Evolutionary conservation across 1,140 invertebrate species (phyloP).

Genomic region (Coenobita brevimanus): DNA sequence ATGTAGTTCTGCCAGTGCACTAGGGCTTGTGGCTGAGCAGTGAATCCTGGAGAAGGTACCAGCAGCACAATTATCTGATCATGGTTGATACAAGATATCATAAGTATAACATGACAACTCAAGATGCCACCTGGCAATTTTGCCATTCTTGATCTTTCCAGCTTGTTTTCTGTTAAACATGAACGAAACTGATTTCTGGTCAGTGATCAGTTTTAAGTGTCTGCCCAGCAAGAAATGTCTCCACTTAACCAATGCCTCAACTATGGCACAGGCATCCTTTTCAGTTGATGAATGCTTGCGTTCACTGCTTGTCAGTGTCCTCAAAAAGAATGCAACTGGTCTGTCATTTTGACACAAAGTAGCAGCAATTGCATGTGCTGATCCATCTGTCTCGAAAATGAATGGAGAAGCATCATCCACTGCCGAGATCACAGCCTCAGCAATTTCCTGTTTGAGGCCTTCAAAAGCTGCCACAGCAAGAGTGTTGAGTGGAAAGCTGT

Average conservation of each 20-base stretch:
- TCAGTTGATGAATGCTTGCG: conserved; percentile 60
- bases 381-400: conserved; percentile 42
- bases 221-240: conserved; percentile 50
- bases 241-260: conserved; percentile 55
- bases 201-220: conserved; percentile 69
- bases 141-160: background rate
- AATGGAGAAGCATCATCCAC: conserved; percentile 7
- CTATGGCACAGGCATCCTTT: conserved; percentile 68
- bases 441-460: conserved; percentile 39
- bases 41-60: background rate
- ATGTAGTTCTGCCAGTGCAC: no score
- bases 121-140: background rate
- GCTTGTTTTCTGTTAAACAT: conserved; percentile 37
- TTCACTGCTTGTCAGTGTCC: conserved; percentile 40
- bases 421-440: conserved; percentile 50
- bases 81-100: background rate
- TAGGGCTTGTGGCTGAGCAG: background rate
- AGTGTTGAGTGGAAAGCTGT: conserved; percentile 13
- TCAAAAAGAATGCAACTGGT: conserved; percentile 66
- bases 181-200: conserved; percentile 66
- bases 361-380: conserved; percentile 52
- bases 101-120: background rate
- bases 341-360: conserved; percentile 50
- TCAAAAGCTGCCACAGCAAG: conserved; percentile 6
- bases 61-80: background rate